Percentiles rank a stretch among this genome's conserved stretches.
phyloP scores from a whole-genome alignment of 1,140 invertebrate species.

The Ostrea denselamellosa region DNA sequence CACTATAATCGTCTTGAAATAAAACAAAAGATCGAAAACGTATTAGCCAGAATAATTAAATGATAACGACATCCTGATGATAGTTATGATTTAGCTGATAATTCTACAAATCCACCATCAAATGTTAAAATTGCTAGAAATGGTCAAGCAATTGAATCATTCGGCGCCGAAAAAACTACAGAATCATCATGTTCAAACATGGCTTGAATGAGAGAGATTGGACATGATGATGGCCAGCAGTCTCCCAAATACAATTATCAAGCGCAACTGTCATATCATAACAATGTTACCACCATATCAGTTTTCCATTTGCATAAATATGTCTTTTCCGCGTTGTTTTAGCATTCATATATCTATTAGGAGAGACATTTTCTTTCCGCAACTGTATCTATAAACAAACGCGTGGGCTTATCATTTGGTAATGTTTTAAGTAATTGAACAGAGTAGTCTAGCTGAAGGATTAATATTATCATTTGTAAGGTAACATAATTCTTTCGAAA shows the following conservation, averaged over 20 bases:
- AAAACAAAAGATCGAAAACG: no score
- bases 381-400: background rate
- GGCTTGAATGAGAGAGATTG: constrained; percentile 2
- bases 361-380: background rate
- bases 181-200: background rate
- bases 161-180: background rate
- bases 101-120: background rate
- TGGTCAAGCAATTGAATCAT: constrained; percentile 10
- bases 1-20: no score
- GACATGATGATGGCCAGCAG: background rate
- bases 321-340: background rate
- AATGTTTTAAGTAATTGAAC: background rate
- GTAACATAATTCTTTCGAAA: background rate
- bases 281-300: constrained; percentile 8
- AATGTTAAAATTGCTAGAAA: constrained; percentile 11
- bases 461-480: background rate
- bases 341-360: background rate
- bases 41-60: no score
- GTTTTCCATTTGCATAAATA: background rate
- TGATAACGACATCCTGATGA: background rate
- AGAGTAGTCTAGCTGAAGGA: background rate
- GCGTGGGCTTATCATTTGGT: background rate
- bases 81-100: background rate
- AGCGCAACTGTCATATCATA: background rate
- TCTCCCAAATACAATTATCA: background rate